Evolutionary conservation across 1,140 invertebrate species (phyloP), one percentile per base, ranked within the genome.

Genomic region (Drosophila rufa): DNA sequence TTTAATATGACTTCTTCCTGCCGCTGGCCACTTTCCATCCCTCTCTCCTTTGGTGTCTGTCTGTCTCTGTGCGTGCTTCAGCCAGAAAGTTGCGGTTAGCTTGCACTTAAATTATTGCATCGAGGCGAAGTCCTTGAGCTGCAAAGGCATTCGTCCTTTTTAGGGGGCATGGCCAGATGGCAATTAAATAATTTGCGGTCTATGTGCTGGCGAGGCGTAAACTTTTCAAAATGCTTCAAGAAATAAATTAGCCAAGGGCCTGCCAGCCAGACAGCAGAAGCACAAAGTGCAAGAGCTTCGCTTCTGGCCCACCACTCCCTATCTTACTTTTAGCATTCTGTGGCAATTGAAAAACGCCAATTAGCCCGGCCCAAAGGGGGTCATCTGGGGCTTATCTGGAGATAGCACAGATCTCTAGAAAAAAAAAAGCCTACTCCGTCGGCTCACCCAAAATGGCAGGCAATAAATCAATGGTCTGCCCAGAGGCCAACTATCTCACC

Each of bases 41-140:
- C 30, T 59, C 14, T 19, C 42, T 27, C 2, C 36, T 12, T 15
- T 47, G 33, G 33, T 36, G 27, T 22, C 25, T 22, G 27, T 43
- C 51, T 48, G 61, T 25, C 22, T 25, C 22, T 77, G 74, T 77
- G 80, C 70, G 80, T 75, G 70, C 55, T 55, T 65, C 75, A 78
- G 82, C 51, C 79, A 66, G 68, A 83, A 89, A 84, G 80, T 87
- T 87, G 84, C 74, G 84, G 84, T 87, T 89, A 66, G 69, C 73
- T 84, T 87, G 84, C 85, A 84, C 84, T 87, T 87, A 87, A 89
- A 87, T 87, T 90, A 87, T 87, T 87, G 84, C 84, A 87, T 89
- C 82, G 82, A 75, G 77, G 48, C 53, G 53, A 78, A 78, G 77
- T 87, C 80, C 80, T 87, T 87, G 84, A 89, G 84, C 68, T 55